phyloP scores from a whole-genome alignment of 2,888 invertebrate genomes.

The Clostera curtula region DNA sequence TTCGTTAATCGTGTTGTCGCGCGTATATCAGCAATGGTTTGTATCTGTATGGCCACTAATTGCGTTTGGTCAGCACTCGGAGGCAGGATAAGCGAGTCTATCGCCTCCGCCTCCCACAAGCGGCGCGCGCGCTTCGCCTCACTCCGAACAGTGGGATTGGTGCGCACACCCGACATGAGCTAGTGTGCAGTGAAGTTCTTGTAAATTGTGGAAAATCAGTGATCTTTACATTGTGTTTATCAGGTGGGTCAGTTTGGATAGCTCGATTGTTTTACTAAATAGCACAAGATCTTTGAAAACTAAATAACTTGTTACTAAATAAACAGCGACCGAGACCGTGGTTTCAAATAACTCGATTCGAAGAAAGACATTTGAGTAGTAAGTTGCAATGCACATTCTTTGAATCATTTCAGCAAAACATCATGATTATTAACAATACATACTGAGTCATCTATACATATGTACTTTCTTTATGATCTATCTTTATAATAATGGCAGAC shows the following conservation, averaged over 20 bases:
- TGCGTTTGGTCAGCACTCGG: conserved; percentile 33
- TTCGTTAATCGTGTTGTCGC: conserved; percentile 20
- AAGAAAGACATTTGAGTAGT: conserved; percentile 7
- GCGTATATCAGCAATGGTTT: conserved; percentile 17
- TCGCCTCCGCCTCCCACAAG: conserved; percentile 41
- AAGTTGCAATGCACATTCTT: conserved; percentile 4
- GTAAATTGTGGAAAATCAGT: conserved; percentile 30
- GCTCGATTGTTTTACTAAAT: too few relatives aligned
- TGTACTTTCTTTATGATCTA: too few relatives aligned
- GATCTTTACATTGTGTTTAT: conserved; percentile 20
- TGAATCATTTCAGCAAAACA: too few relatives aligned
- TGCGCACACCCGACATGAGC: conserved; percentile 38
- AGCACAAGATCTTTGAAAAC: conserved; percentile 1
- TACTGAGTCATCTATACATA: too few relatives aligned
- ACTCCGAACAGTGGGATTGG: conserved; percentile 45
- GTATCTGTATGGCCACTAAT: conserved; percentile 26
- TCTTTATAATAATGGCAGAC: too few relatives aligned
- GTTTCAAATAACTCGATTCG: conserved; percentile 7
- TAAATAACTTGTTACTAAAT: conserved; percentile 16
- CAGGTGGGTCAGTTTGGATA: conserved; percentile 56
- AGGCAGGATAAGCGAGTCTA: conserved; percentile 50
- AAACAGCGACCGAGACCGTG: conserved; percentile 11
- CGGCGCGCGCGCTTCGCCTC: conserved; percentile 52
- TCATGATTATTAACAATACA: too few relatives aligned
- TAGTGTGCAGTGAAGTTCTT: conserved; percentile 41